phyloP scores from a whole-genome alignment of 1,140 invertebrate species.

The Lepidurus arcticus region DNA sequence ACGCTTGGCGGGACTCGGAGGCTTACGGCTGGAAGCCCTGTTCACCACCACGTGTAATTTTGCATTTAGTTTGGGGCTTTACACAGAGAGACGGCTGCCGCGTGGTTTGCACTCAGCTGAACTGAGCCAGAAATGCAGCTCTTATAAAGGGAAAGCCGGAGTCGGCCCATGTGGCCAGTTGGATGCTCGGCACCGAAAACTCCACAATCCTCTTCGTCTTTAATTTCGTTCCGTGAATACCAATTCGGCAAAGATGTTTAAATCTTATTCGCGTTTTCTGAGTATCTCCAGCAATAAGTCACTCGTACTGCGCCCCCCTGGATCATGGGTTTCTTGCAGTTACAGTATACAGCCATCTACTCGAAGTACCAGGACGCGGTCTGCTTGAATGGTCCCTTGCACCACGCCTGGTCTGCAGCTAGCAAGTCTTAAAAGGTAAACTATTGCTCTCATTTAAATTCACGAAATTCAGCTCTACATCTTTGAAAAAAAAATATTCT shows the following conservation, averaged over 20 bases:
- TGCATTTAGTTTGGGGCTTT: conserved; percentile 32
- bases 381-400: too few species aligned
- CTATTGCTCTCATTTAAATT: too few species aligned
- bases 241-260: neutral
- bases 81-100: conserved; percentile 22
- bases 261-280: neutral
- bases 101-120: conserved; percentile 34
- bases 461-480: too few species aligned
- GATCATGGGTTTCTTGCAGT: too few species aligned
- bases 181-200: conserved; percentile 16
- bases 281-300: neutral
- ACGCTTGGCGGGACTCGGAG: conserved; percentile 26
- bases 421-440: too few species aligned
- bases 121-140: conserved; percentile 33
- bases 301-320: neutral
- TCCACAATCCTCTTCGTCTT: conserved; percentile 1
- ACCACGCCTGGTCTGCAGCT: too few species aligned
- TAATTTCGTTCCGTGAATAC: neutral
- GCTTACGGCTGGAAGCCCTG: conserved; percentile 34
- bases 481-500: too few species aligned
- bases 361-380: too few species aligned
- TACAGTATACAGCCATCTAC: too few species aligned
- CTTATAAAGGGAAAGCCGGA: conserved; percentile 33
- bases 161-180: conserved; percentile 32
- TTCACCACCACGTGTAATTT: conserved; percentile 35